Evolutionary conservation across 2,888 invertebrate species (phyloP), one percentile per base, ranked within the genome.

Genomic region (Cecidostiba fungosa): DNA sequence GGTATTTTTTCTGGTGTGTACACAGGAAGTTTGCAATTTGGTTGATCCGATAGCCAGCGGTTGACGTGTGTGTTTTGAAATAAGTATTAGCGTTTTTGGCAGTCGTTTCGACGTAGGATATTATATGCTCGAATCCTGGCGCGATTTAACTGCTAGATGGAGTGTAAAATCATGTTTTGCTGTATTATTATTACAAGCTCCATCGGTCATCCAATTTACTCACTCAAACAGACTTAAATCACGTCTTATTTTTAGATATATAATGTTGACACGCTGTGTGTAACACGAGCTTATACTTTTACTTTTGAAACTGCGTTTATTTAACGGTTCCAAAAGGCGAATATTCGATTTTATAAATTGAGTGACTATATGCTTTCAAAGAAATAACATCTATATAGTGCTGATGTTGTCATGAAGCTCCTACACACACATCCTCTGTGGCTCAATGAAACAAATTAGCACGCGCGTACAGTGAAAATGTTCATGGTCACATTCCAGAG

Each of bases 401-500:
- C 12, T 10, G 43, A 43, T 43, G 43, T 43, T 2, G 43, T 43
- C 43, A 43, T 43, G 12, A 43, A 43, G 43, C 43, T 43, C 43
- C 12, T 43, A 50, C 19, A 50, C 19, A 66, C 29, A 66, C 10
- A 14, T 16, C 29, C 54, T 54, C 54, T 6, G 23, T 23, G 23
- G 2, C 23, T 59, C 23, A 66, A 29, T 14, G 29, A 29, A 66
- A 26, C 19, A n/a, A 50, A 54, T 76, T 76, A 32, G 50, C 50
- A 54, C 32, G 32, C 36, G 29, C 19, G 29, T 32, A 54, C 50
- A 76, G 59, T 76, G 76, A 76, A 32, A n/a, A 76, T 59, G 23
- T 76, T 76, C 54, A 76, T 32, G 76, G 54, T 19, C 76, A 76
- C 54, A 76, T 76, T 76, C 74, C 50, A 39, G 26, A 74, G 23